A percentile compares a stretch with the other conserved stretches of the same genome.
Conservation (phyloP, 1,140 invertebrate genomes). For the Sipha flava region DNA sequence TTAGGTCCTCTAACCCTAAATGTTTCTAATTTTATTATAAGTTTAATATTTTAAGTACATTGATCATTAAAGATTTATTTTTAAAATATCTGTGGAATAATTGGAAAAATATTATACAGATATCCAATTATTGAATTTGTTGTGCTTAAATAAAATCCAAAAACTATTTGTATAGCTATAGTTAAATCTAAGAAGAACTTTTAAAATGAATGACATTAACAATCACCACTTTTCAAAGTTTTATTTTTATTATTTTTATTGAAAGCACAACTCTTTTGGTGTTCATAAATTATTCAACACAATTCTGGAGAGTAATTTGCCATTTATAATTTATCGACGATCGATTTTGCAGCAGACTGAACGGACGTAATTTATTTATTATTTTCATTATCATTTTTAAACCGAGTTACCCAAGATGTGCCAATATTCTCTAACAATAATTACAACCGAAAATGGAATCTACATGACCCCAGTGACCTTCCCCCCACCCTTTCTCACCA, state of each 20-base stretch:
- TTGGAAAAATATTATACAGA: no score
- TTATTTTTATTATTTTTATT: neutral
- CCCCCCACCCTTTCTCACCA: neutral
- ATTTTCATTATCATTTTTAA: neutral
- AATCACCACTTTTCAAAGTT: neutral
- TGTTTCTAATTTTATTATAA: no score
- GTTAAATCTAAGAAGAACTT: neutral
- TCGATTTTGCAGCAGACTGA: neutral
- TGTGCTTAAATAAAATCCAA: neutral
- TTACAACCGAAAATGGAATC: neutral
- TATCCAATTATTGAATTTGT: no score
- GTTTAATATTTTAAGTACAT: no score
- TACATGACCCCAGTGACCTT: neutral
- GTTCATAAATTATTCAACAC: constrained; percentile 18
- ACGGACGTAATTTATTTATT: neutral
- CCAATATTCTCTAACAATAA: neutral
- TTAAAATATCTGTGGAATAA: no score
- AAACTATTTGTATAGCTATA: neutral
- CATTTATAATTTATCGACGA: neutral
- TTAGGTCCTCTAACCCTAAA: no score
- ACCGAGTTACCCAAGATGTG: neutral
- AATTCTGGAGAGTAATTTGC: neutral
- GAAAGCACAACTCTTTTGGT: neutral
- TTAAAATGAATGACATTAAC: neutral
- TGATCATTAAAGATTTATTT: no score